Conservation (phyloP, 2,797 vertebrate genomes). For the Adelosebastes latens region DNA sequence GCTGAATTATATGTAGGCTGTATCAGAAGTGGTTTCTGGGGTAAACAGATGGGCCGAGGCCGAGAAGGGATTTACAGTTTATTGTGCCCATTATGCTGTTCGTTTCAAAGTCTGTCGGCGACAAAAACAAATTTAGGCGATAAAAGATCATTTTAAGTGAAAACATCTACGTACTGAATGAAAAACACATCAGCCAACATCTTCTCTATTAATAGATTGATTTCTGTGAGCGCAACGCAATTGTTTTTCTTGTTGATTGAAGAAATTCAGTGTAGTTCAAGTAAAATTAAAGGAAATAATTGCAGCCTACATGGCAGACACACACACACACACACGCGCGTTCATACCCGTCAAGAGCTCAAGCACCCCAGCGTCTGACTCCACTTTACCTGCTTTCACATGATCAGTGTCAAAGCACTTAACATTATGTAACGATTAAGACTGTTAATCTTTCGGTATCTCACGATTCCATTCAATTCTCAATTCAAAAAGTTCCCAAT, state of each 20-base stretch:
- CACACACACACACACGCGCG: not conserved
- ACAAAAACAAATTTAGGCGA: conserved; percentile 67
- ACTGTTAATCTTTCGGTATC: not conserved
- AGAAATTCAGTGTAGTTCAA: not conserved
- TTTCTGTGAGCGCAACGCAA: conserved; percentile 5
- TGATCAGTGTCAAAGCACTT: not conserved
- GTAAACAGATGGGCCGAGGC: conserved; percentile 63
- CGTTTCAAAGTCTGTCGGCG: conserved; percentile 67
- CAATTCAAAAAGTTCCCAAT: not conserved
- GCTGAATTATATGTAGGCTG: conserved; percentile 68
- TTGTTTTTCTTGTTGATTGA: conserved; percentile 13
- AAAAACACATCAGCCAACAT: conserved; percentile 31
- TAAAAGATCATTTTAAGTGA: conserved; percentile 61
- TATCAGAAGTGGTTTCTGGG: conserved; percentile 79
- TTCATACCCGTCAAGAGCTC: not conserved
- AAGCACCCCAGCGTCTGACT: not conserved
- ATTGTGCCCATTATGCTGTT: conserved; percentile 66
- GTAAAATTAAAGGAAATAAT: conserved; percentile 16
- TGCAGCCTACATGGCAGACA: not conserved
- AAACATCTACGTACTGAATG: conserved; percentile 45
- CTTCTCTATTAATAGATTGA: conserved; percentile 15
- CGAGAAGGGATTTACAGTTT: conserved; percentile 66
- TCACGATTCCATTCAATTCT: not conserved
- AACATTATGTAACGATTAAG: not conserved
- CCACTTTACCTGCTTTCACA: not conserved